phyloP scores from a whole-genome alignment of 2,888 invertebrate genomes.

The Stenodera caucasica region DNA sequence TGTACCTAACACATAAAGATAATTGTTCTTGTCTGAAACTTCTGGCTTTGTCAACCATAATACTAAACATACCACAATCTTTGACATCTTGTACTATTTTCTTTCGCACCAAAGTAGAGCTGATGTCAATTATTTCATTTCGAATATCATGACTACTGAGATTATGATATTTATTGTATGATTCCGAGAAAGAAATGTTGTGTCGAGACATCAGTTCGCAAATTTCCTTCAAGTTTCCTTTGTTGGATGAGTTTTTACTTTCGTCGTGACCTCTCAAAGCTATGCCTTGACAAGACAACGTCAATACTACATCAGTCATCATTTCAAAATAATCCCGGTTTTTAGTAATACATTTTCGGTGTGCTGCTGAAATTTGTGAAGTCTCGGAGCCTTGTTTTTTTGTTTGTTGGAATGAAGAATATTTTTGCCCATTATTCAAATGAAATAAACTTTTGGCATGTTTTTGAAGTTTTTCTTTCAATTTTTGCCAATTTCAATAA shows the following conservation, averaged over 20 bases:
- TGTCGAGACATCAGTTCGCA: conserved; percentile 33
- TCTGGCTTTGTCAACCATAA: not conserved
- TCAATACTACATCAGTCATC: conserved; percentile 16
- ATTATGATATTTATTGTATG: not conserved
- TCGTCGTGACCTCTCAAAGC: conserved; percentile 38
- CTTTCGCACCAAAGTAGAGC: not conserved
- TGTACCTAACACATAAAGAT: not conserved
- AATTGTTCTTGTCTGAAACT: not conserved
- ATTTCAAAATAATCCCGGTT: conserved; percentile 18
- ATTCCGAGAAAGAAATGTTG: conserved; percentile 27
- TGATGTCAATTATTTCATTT: not conserved
- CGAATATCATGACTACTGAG: not conserved
- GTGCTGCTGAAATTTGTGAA: conserved; percentile 11
- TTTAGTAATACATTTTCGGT: conserved; percentile 13
- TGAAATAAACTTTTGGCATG: conserved; percentile 7
- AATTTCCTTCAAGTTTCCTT: conserved; percentile 36
- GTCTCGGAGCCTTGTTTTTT: conserved; percentile 13
- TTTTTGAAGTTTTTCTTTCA: conserved; percentile 11
- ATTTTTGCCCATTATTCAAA: conserved; percentile 12
- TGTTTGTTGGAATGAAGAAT: conserved; percentile 9
- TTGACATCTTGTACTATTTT: not conserved
- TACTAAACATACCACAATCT: not conserved
- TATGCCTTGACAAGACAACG: conserved; percentile 24
- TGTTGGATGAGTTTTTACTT: conserved; percentile 30
- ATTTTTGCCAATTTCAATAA: conserved; percentile 14